These are phyloP conservation scores for Erinaceus europaeus DNA, from an alignment of 2,113 vertebrate species.

Conservation along the genomic window DNA sequence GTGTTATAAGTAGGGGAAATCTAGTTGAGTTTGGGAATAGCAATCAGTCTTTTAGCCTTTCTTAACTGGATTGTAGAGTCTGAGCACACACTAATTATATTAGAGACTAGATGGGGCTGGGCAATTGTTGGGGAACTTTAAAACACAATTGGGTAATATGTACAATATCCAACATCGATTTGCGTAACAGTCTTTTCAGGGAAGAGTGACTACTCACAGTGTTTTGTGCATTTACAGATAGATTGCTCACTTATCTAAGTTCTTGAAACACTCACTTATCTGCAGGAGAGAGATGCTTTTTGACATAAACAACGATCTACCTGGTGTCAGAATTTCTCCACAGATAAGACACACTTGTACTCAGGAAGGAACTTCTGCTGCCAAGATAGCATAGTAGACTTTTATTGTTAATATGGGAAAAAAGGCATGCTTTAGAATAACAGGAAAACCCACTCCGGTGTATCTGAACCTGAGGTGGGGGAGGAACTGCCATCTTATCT, in stretches of 20 bases:
- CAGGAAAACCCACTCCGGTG: constrained; percentile 52
- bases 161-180: neutral
- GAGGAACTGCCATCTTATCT: constrained; percentile 47
- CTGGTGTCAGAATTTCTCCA: constrained; percentile 74
- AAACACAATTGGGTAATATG: neutral
- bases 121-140: neutral
- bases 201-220: neutral
- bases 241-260: constrained; percentile 29
- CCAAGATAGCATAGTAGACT: constrained; percentile 64
- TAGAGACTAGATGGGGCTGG: neutral
- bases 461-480: constrained; percentile 62
- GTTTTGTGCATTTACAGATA: constrained; percentile 1
- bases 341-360: constrained; percentile 72
- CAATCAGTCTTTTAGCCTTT: neutral
- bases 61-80: neutral
- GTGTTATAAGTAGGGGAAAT: neutral
- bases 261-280: constrained; percentile 50
- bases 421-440: constrained; percentile 66
- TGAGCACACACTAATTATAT: neutral
- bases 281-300: constrained; percentile 68
- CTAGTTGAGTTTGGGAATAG: neutral
- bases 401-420: constrained; percentile 75
- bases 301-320: constrained; percentile 79
- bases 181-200: neutral
- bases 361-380: constrained; percentile 77